Conservation (phyloP, 2,888 invertebrate species). For the Tiliacea citrago region DNA sequence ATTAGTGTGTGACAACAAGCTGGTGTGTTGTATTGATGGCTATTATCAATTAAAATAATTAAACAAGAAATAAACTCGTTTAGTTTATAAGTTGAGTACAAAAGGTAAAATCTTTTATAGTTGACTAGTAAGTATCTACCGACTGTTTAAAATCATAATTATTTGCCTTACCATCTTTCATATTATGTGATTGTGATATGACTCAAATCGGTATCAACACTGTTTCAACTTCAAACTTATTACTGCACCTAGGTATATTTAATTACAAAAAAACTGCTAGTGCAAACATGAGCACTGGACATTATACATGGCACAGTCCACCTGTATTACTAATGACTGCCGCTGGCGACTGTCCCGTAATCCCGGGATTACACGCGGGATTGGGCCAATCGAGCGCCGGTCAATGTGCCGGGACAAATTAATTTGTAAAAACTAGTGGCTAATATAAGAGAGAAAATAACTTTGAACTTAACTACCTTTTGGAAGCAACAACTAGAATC, state of each 20-base stretch:
- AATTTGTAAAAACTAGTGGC: conserved; percentile 39
- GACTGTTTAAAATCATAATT: too few species aligned
- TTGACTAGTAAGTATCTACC: too few species aligned
- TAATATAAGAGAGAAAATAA: too few species aligned
- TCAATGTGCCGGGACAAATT: conserved; percentile 29
- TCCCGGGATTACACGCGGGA: conserved; percentile 61
- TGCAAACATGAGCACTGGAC: conserved; percentile 3
- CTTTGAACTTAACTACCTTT: too few species aligned
- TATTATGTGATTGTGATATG: neutral
- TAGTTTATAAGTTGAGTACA: neutral
- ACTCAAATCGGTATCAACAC: neutral
- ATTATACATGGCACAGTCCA: conserved; percentile 30
- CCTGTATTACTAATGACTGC: conserved; percentile 56
- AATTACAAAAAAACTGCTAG: neutral
- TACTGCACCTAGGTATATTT: too few species aligned
- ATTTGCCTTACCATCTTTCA: neutral
- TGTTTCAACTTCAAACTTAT: neutral
- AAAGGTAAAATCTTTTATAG: too few species aligned
- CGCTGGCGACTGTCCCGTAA: conserved; percentile 52
- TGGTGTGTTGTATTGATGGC: neutral
- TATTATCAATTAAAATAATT: neutral
- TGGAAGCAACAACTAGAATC: too few species aligned
- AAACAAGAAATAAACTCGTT: neutral
- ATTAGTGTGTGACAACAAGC: conserved; percentile 1
- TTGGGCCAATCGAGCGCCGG: conserved; percentile 38